Conservation (phyloP, 2,797 vertebrate species). For the Rachycentron canadum region DNA sequence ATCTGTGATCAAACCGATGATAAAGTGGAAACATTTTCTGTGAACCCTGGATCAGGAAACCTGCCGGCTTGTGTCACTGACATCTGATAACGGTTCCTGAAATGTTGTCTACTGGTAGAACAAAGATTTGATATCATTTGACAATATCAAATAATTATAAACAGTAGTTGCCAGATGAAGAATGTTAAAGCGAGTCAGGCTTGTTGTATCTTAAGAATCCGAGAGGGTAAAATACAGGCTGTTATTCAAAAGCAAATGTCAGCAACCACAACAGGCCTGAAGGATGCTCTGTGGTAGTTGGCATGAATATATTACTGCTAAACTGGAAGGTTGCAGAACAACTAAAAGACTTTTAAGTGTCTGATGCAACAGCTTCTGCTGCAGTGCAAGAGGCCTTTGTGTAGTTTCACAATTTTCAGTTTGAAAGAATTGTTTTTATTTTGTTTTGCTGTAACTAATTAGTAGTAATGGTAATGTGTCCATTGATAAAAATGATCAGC, state of each 20-base stretch:
- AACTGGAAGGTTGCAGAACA: conserved; percentile 19
- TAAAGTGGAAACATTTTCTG: conserved; percentile 15
- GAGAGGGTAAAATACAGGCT: conserved; percentile 29
- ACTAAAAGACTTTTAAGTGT: conserved; percentile 20
- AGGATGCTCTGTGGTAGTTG: conserved; percentile 46
- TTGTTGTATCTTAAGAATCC: conserved; percentile 28
- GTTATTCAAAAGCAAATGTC: conserved; percentile 52
- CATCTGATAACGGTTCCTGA: conserved; percentile 7
- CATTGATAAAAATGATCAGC: no score
- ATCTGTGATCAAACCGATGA: conserved; percentile 57
- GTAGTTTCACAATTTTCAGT: neutral
- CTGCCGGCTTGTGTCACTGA: neutral
- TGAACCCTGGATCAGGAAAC: conserved; percentile 7
- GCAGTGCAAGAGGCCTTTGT: conserved; percentile 31
- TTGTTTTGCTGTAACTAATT: neutral
- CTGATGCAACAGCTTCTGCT: conserved; percentile 57
- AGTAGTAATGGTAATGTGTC: neutral
- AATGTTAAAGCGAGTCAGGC: neutral
- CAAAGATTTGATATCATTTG: conserved; percentile 6
- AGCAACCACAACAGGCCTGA: conserved; percentile 44
- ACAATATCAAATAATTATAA: neutral
- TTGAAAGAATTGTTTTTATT: neutral
- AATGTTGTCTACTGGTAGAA: neutral
- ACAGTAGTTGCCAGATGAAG: neutral
- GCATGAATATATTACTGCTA: conserved; percentile 23